These are phyloP conservation scores for Melanerpes formicivorus DNA, from an alignment of 2,113 vertebrate species.

Conservation along the genomic window DNA sequence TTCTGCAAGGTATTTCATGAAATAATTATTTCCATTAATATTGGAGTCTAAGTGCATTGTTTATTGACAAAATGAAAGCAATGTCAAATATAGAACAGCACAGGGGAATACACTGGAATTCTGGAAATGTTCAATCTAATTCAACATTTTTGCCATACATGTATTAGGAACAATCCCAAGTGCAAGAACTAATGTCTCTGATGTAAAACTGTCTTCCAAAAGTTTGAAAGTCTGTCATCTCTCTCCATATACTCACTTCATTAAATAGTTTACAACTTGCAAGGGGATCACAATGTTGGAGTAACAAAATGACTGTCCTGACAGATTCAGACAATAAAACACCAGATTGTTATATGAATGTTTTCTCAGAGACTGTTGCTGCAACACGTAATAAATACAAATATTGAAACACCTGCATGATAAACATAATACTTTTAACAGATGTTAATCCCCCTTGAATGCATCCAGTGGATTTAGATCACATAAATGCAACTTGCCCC, in stretches of 20 bases:
- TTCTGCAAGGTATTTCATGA: constrained; percentile 22
- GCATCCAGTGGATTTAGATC: constrained; percentile 73
- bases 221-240: constrained; percentile 82
- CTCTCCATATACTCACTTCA: constrained; percentile 83
- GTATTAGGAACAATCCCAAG: constrained; percentile 72
- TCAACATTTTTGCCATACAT: constrained; percentile 76
- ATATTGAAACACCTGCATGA: constrained; percentile 85
- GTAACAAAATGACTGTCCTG: constrained; percentile 81
- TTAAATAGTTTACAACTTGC: constrained; percentile 84
- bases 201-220: constrained; percentile 75
- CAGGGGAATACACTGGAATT: constrained; percentile 70
- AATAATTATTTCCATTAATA: constrained; percentile 70
- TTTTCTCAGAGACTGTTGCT: constrained; percentile 83
- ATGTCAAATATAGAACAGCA: constrained; percentile 66
- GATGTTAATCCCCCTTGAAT: constrained; percentile 80
- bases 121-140: constrained; percentile 77
- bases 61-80: constrained; percentile 75
- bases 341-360: constrained; percentile 81
- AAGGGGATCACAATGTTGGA: constrained; percentile 80
- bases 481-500: constrained; percentile 69
- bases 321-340: constrained; percentile 86
- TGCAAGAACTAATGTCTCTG: constrained; percentile 75
- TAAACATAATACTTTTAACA: constrained; percentile 83
- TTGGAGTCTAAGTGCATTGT: constrained; percentile 54
- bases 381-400: constrained; percentile 84